phyloP scores from a whole-genome alignment of 2,888 invertebrate genomes.

The Gari tellinella region DNA sequence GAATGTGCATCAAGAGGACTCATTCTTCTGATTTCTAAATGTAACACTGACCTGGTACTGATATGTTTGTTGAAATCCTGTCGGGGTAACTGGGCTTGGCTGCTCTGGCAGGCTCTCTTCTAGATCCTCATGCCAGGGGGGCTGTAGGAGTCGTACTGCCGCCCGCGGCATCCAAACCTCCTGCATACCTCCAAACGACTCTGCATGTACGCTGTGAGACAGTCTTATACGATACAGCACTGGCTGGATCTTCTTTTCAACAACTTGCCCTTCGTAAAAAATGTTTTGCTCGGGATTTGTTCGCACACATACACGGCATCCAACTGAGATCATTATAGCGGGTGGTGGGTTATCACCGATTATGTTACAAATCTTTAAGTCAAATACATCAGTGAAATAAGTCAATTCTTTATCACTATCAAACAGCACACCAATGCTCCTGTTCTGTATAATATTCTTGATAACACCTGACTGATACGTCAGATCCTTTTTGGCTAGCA shows the following conservation, averaged over 20 bases:
- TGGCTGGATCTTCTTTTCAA: conserved; percentile 87
- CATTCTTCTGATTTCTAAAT: too few species aligned
- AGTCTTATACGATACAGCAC: conserved; percentile 89
- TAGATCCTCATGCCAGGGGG: conserved; percentile 98
- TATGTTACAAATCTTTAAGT: conserved; percentile 91
- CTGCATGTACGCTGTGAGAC: conserved; percentile 37
- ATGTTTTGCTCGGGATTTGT: conserved; percentile 87
- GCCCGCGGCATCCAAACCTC: conserved; percentile 92
- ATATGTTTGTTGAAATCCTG: conserved; percentile 39
- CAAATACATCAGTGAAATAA: conserved; percentile 89
- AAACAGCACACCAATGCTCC: conserved; percentile 92
- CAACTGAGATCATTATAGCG: conserved; percentile 90
- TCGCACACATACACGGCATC: conserved; percentile 91
- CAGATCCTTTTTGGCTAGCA: conserved; percentile 93
- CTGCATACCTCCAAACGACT: conserved; percentile 56
- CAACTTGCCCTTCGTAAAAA: conserved; percentile 94
- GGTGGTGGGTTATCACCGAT: conserved; percentile 96
- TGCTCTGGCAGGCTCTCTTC: conserved; percentile 82
- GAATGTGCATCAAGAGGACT: too few species aligned
- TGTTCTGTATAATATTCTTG: conserved; percentile 85
- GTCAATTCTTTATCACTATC: conserved; percentile 91
- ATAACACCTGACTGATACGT: conserved; percentile 93
- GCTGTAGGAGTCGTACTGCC: conserved; percentile 94
- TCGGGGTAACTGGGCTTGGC: conserved; percentile 54
- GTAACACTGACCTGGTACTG: conserved; percentile 50